Conservation (phyloP, 2,113 vertebrate species). For the Zapornia atra region DNA sequence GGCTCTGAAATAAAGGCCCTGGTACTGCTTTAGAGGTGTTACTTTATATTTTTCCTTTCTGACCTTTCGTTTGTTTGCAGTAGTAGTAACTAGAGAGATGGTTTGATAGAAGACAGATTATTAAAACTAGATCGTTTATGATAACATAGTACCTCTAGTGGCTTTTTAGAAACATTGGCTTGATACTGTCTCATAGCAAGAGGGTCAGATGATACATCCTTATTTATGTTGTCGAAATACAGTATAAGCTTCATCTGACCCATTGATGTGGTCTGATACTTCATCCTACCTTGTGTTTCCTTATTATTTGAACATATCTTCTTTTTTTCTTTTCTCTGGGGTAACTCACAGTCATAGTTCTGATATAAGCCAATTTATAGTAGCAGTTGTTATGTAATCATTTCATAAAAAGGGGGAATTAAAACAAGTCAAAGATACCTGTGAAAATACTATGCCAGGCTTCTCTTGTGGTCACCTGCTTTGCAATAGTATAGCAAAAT, state of each 20-base stretch:
- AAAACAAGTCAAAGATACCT: not conserved
- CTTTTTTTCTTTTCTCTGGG: not conserved
- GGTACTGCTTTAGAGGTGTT: not conserved
- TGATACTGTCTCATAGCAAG: not conserved
- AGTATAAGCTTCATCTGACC: not conserved
- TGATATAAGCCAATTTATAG: not conserved
- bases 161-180: not conserved
- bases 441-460: not conserved
- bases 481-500: not conserved
- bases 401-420: not conserved
- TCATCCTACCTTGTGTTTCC: not conserved
- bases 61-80: not conserved
- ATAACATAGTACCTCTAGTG: not conserved
- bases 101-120: not conserved
- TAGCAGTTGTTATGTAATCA: not conserved
- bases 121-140: not conserved
- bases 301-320: not conserved
- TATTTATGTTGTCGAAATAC: not conserved
- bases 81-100: not conserved
- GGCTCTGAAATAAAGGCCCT: not conserved
- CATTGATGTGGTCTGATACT: not conserved
- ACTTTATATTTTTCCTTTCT: not conserved
- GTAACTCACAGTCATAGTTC: not conserved
- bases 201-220: not conserved
- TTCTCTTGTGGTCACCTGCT: not conserved